phyloP scores from a whole-genome alignment of 1,140 invertebrate genomes.

The Drosophila jambulina region DNA sequence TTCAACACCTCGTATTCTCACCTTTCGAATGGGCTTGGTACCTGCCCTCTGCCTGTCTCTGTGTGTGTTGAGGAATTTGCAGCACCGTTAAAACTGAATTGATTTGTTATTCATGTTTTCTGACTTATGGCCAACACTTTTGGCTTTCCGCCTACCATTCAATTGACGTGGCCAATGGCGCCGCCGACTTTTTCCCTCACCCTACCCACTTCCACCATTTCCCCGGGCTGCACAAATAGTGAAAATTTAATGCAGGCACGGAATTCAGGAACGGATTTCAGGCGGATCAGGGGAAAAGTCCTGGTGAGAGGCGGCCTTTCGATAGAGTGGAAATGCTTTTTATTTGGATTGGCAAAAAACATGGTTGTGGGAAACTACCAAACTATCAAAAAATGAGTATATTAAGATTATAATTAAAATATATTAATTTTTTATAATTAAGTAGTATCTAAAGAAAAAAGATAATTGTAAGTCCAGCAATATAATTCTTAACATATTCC shows the following conservation, averaged over 20 bases:
- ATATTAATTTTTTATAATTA: no score
- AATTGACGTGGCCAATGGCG: slow-evolving; percentile 68
- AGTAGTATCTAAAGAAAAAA: no score
- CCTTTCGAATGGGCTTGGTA: slow-evolving; percentile 61
- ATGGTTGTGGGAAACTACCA: no score
- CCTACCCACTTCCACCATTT: neutral
- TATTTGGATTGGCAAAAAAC: neutral
- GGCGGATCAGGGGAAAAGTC: no score
- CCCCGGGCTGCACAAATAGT: slow-evolving; percentile 53
- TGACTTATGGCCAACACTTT: slow-evolving; percentile 82
- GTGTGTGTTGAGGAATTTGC: slow-evolving; percentile 70
- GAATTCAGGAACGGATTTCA: slow-evolving; percentile 31
- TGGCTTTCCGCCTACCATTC: slow-evolving; percentile 77
- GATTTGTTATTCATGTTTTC: slow-evolving; percentile 83
- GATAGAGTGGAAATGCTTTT: neutral
- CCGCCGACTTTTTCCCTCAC: slow-evolving; percentile 49
- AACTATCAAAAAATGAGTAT: neutral
- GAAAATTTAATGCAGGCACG: slow-evolving; percentile 74
- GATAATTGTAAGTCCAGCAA: neutral
- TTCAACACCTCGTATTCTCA: slow-evolving; percentile 81
- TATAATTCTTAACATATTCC: neutral
- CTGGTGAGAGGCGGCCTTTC: neutral
- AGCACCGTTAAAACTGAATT: slow-evolving; percentile 76
- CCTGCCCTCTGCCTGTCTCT: slow-evolving; percentile 17
- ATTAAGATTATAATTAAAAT: neutral